A percentile compares a stretch with the other conserved stretches of the same genome.
phyloP scores from a whole-genome alignment of 2,797 vertebrate species.

The Sebastolobus alascanus region DNA sequence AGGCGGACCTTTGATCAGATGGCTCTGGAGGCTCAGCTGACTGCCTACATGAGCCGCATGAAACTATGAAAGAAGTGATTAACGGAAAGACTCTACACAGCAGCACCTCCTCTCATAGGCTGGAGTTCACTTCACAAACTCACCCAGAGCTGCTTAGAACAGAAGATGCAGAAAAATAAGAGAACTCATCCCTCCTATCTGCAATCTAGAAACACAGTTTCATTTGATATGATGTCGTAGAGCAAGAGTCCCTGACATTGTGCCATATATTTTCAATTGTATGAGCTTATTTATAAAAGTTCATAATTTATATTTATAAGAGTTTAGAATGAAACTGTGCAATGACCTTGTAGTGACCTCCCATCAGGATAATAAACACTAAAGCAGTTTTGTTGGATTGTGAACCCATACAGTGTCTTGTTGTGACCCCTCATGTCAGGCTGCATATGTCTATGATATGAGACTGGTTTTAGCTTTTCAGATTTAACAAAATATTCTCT shows the following conservation, averaged over 20 bases:
- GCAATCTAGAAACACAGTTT: background rate
- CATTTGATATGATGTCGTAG: background rate
- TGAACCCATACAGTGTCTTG: background rate
- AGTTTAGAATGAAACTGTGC: background rate
- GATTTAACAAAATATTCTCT: background rate
- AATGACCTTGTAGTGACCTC: background rate
- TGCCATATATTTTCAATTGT: background rate
- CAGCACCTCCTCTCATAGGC: background rate
- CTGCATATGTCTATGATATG: background rate
- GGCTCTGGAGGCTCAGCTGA: conserved; percentile 80
- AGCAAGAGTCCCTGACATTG: background rate
- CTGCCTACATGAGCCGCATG: conserved; percentile 63
- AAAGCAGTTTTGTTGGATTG: background rate
- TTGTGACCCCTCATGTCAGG: background rate
- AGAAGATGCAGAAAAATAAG: background rate
- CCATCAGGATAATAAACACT: no score
- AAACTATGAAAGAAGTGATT: conserved; percentile 57
- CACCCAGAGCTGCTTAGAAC: background rate
- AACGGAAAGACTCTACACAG: background rate
- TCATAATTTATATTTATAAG: background rate
- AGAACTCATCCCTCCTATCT: no score
- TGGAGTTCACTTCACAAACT: background rate
- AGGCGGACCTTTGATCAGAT: conserved; percentile 77
- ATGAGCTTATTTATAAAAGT: background rate
- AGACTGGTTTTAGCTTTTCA: background rate